Conservation (phyloP, 2,113 vertebrate species). For the Desmodus rotundus region DNA sequence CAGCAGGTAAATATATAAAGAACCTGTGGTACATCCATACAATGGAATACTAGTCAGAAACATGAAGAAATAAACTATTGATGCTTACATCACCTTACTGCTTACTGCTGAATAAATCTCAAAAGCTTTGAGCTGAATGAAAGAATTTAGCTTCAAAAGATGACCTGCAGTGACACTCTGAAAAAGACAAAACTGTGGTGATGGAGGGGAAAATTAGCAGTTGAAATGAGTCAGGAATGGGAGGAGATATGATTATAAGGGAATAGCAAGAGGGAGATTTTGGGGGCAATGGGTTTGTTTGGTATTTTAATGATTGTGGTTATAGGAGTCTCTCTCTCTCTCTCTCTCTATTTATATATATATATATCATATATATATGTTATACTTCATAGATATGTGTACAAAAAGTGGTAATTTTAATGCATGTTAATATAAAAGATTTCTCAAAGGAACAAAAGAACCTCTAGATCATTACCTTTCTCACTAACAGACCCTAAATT, state of each 20-base stretch:
- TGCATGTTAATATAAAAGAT: not conserved
- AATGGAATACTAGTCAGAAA: not conserved
- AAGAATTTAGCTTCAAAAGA: not conserved
- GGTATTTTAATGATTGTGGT: not conserved
- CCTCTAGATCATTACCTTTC: not conserved
- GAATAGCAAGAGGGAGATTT: not conserved
- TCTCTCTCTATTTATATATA: too few relatives aligned
- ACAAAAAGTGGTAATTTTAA: not conserved
- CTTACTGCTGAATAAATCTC: not conserved
- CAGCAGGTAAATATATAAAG: not conserved
- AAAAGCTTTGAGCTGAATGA: not conserved
- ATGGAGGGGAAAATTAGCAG: not conserved
- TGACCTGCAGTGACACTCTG: not conserved
- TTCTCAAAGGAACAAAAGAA: not conserved
- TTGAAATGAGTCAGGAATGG: not conserved
- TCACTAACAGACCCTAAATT: not conserved
- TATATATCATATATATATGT: not conserved
- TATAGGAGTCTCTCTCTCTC: not conserved
- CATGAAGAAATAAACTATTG: not conserved
- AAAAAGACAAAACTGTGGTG: not conserved
- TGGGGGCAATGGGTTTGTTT: not conserved
- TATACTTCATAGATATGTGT: not conserved
- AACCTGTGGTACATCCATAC: not conserved
- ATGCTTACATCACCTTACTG: not conserved
- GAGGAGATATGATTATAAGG: not conserved